Conservation (phyloP, 2,888 invertebrate genomes). For the Dolichopus griseipennis region DNA sequence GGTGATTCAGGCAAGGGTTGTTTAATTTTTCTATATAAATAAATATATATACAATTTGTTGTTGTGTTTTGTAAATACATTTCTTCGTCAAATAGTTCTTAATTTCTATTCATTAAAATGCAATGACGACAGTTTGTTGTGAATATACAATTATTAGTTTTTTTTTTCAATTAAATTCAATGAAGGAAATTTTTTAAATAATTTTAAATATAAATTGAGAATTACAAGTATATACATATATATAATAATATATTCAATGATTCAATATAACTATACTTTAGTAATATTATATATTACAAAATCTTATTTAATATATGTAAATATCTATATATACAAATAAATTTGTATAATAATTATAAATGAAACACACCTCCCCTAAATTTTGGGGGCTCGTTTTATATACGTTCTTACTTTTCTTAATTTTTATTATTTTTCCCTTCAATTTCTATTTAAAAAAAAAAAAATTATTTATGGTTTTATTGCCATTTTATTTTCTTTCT, state of each 20-base stretch:
- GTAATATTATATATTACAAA: neutral
- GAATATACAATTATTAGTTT: neutral
- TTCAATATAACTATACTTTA: no score
- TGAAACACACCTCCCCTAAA: neutral
- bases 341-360: neutral
- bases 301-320: neutral
- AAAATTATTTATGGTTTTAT: neutral
- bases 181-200: neutral
- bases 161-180: conserved; percentile 3
- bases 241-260: no score
- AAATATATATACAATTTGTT: no score
- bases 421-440: neutral
- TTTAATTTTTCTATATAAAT: no score
- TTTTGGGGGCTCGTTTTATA: neutral
- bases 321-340: neutral
- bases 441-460: neutral
- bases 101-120: neutral
- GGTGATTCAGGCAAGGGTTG: no score
- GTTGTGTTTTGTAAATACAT: no score
- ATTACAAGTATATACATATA: neutral
- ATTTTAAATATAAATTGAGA: neutral
- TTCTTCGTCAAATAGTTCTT: neutral
- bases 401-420: no score
- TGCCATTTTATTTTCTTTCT: neutral
- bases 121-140: neutral